Base-by-base conservation (phyloP, 2,797 vertebrate species). In the Poeciliopsis paucimaculata region DNA sequence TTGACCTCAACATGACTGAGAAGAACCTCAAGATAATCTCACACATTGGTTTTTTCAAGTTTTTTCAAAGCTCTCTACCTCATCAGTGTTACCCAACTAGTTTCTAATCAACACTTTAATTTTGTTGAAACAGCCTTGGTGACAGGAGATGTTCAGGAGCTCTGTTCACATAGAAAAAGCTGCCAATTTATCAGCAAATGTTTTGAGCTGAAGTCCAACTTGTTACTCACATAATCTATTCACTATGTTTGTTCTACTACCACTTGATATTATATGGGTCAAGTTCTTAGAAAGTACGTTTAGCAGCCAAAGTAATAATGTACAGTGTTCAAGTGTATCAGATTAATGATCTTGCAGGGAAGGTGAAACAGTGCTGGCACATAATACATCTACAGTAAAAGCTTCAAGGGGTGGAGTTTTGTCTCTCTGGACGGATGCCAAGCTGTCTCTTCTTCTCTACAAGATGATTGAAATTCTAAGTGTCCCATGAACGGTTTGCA, bases 171-270 rank as follows among this genome's bases (percentile, higher is more conserved):
- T 55, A 55, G 71, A 10, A 87, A 82, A 83, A 26, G 39, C 34
- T 73, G 83, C 78, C 86, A 80, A 85, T 73, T 3, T 36, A 76
- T 76, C 78, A 51, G 36, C 47, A 47, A 28, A 66, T 34, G 74
- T 71, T 72, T 83, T 46, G 31, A 73, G 80, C 73, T 10, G 0
- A 15, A 71, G 49, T 84, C 80, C 82, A 84, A 82, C 80, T 66
- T 36, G 46, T 78, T 74, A 78, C 68, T 78, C 75, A 77, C 57
- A 49, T 28, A 18, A 47, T 80, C 34, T 39, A 78, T 81, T 87
- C 77, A 80, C 45, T 31, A 43, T 9, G 26, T 34, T 51, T 57
- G 68, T 76, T 79, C 86, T 43, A 74, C 64, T 75, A 76, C 36
- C 64, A 26, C 75, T 77, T 77, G 70, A 73, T 70, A 31, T 77